These are phyloP conservation scores for Caenorhabditis uteleia DNA, from an alignment of 2,888 invertebrate species.

Conservation along the genomic window DNA sequence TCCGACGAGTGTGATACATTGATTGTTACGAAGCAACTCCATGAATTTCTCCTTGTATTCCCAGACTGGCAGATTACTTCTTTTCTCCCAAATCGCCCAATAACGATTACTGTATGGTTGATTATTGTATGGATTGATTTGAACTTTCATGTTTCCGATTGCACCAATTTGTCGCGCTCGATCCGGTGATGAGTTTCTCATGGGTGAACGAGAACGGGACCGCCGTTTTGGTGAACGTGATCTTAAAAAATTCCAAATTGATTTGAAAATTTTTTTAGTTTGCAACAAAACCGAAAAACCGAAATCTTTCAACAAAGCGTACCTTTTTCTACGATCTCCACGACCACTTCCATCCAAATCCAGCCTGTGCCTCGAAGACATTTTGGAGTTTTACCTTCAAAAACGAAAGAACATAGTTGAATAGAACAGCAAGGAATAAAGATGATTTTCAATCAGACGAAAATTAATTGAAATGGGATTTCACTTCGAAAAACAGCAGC, in stretches of 20 bases:
- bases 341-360: conserved; percentile 49
- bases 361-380: conserved; percentile 57
- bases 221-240: conserved; percentile 42
- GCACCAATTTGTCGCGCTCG: conserved; percentile 24
- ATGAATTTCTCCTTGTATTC: conserved; percentile 95
- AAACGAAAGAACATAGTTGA: too few relatives aligned
- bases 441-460: too few relatives aligned
- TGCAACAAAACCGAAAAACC: too few relatives aligned
- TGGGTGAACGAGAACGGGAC: conserved; percentile 28
- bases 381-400: conserved; percentile 9
- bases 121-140: conserved; percentile 80
- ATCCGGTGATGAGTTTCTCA: conserved; percentile 17
- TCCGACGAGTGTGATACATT: conserved; percentile 81
- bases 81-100: conserved; percentile 85
- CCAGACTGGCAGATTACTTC: conserved; percentile 92
- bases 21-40: conserved; percentile 88
- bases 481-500: too few relatives aligned
- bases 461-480: too few relatives aligned
- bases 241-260: too few relatives aligned
- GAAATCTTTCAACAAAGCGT: conserved; percentile 6
- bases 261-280: too few relatives aligned
- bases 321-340: conserved; percentile 36
- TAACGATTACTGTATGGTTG: conserved; percentile 87
- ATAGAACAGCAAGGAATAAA: too few relatives aligned
- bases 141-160: conserved; percentile 33